phyloP scores from a whole-genome alignment of 2,888 invertebrate genomes.

The Malthinus flaveolus region DNA sequence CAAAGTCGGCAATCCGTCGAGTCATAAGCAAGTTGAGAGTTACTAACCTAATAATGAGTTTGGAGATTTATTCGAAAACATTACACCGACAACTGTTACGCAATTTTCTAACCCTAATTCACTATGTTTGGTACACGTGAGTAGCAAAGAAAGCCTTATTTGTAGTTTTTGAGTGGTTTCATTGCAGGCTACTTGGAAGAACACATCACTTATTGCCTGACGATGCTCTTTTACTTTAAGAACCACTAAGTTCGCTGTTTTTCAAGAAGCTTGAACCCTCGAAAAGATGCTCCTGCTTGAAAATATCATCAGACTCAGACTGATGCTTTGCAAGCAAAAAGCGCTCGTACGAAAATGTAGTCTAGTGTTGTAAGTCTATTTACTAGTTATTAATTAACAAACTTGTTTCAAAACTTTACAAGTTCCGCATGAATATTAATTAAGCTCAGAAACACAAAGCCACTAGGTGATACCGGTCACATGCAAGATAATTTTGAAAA shows the following conservation, averaged over 20 bases:
- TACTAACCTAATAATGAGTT: conserved; percentile 62
- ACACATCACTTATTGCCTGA: conserved; percentile 82
- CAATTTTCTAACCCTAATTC: conserved; percentile 86
- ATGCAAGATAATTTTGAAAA: too few species aligned
- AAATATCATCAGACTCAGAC: background rate
- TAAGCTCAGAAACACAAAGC: conserved; percentile 78
- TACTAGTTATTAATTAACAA: conserved; percentile 9
- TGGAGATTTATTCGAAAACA: conserved; percentile 68
- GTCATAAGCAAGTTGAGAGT: too few species aligned
- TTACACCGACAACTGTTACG: conserved; percentile 66
- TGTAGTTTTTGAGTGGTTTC: conserved; percentile 83
- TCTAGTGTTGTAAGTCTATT: conserved; percentile 49
- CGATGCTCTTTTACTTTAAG: conserved; percentile 93
- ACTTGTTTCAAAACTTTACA: conserved; percentile 80
- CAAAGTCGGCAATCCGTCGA: too few species aligned
- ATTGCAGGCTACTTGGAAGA: conserved; percentile 81
- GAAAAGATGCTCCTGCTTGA: conserved; percentile 58
- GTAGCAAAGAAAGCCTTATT: conserved; percentile 73
- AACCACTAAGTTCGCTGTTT: conserved; percentile 86
- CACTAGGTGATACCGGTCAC: conserved; percentile 88
- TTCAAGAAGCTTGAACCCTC: conserved; percentile 83
- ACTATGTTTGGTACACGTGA: conserved; percentile 91
- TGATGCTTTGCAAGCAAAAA: conserved; percentile 54
- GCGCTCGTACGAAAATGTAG: conserved; percentile 99
- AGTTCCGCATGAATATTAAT: conserved; percentile 91